A percentile compares a stretch with the other conserved stretches of the same genome.
These are phyloP conservation scores for Xestia ashworthii DNA, from an alignment of 2,888 invertebrate species.

Conservation along the genomic window DNA sequence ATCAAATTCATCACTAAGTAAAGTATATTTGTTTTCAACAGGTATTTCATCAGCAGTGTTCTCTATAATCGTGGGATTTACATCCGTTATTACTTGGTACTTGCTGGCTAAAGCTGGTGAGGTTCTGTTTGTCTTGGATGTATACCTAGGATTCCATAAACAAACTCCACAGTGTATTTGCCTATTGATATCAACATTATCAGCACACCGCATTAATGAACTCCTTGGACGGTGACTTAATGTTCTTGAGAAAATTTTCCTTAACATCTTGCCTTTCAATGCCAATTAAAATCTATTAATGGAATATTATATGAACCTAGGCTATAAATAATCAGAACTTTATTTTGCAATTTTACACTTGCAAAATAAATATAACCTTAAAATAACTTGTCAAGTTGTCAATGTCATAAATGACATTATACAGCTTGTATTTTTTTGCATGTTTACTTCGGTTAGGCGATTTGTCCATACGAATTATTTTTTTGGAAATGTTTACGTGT, in stretches of 20 bases:
- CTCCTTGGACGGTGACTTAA: constrained; percentile 49
- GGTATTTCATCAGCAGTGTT: constrained; percentile 93
- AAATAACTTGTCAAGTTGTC: constrained; percentile 37
- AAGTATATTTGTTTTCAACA: constrained; percentile 75
- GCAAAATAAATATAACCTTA: constrained; percentile 49
- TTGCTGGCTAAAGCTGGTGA: constrained; percentile 90
- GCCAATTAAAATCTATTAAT: constrained; percentile 41
- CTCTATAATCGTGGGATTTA: constrained; percentile 92
- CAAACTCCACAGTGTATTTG: constrained; percentile 83
- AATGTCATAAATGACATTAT: constrained; percentile 46
- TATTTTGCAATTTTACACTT: background rate
- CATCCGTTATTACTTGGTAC: constrained; percentile 93
- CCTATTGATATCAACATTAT: constrained; percentile 71
- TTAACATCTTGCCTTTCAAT: constrained; percentile 65
- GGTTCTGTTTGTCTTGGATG: constrained; percentile 80
- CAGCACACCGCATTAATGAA: constrained; percentile 56
- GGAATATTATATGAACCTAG: constrained; percentile 23
- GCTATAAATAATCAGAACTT: background rate
- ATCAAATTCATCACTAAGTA: constrained; percentile 91
- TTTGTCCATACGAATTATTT: background rate
- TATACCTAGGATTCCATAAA: constrained; percentile 82
- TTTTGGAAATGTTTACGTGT: background rate
- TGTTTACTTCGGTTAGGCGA: background rate
- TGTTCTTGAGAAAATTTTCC: constrained; percentile 63
- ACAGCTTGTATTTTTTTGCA: constrained; percentile 5